Base-by-base conservation (phyloP, 53 echinoderm and acorn worm species). In the Temnopleurus reevesii region DNA sequence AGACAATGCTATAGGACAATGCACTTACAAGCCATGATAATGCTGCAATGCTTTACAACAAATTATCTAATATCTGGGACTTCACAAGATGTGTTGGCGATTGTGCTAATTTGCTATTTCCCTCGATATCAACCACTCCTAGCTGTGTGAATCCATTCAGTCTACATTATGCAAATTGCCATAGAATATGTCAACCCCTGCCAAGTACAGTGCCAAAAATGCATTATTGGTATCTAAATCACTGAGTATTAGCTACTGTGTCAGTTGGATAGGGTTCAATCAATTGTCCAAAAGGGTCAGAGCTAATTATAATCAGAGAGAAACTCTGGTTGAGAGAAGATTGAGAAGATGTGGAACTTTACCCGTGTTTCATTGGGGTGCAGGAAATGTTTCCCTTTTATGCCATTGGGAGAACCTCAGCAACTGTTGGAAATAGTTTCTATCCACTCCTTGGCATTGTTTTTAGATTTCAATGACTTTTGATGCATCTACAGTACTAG, bases 21-120 rank as follows among this genome's bases (percentile, higher is more conserved):
- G 15, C 71, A 25, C 21, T 71, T 38, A 5, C 71, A n/a, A n/a
- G n/a, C n/a, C n/a, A n/a, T n/a, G n/a, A n/a, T 13, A 38, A 27
- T n/a, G 19, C 35, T 71, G 35, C 36, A 41, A 38, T 23, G n/a
- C 41, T 41, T 15, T 28, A 58, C 4, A 55, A 58, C 5, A 71
- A 71, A 19, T 41, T 41, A n/a, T 41, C 19, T n/a, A 71, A 71
- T 41, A 21, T 71, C 71, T 71, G 18, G 34, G 19, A 41, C 19
- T 71, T n/a, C 21, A 1, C n/a, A 19, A 38, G 41, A 71, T 71
- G 71, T 71, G n/a, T n/a, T 2, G 21, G 8, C 15, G 41, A 71
- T 71, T 3, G 71, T 41, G 41, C 71, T 71, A 71, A 71, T 71
- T 38, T n/a, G 6, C 41, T 41, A 71, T 71, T 71, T 71, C 71